Percentiles rank a stretch among this genome's conserved stretches.
Conservation (phyloP, 92 coral and sea anemone species). For the Montipora capitata region DNA sequence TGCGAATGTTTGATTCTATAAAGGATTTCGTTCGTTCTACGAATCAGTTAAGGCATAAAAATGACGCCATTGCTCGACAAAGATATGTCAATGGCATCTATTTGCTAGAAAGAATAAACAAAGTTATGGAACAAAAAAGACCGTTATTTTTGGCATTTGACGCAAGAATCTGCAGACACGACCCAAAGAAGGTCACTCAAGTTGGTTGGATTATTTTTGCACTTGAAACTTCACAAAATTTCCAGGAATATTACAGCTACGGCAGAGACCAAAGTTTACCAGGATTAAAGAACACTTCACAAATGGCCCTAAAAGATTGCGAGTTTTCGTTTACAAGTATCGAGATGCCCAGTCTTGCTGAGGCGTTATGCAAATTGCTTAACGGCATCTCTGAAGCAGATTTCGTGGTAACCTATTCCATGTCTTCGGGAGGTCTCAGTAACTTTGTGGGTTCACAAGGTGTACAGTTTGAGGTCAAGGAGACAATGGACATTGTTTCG, state of each 20-base stretch:
- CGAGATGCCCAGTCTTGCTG: not conserved
- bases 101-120: conserved; percentile 10
- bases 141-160: conserved; percentile 30
- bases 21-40: conserved; percentile 12
- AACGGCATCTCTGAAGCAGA: conserved; percentile 10
- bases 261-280: not conserved
- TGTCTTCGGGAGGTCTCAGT: conserved; percentile 8
- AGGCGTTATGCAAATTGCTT: not conserved
- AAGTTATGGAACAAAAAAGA: conserved; percentile 9
- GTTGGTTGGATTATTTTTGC: conserved; percentile 25
- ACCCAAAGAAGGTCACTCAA: conserved; percentile 16
- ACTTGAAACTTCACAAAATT: conserved; percentile 8
- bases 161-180: conserved; percentile 18
- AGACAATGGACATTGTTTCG: conserved; percentile 18
- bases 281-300: not conserved
- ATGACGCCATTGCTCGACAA: conserved; percentile 37
- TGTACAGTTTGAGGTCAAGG: conserved; percentile 1
- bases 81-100: conserved; percentile 38
- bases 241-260: not conserved
- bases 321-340: not conserved
- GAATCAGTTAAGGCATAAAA: conserved; percentile 36
- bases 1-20: conserved; percentile 31
- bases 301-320: not conserved
- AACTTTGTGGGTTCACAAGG: conserved; percentile 25
- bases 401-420: conserved; percentile 25